These are phyloP conservation scores for Bombus balteatus DNA, from an alignment of 1,140 invertebrate genomes.

Conservation along the genomic window DNA sequence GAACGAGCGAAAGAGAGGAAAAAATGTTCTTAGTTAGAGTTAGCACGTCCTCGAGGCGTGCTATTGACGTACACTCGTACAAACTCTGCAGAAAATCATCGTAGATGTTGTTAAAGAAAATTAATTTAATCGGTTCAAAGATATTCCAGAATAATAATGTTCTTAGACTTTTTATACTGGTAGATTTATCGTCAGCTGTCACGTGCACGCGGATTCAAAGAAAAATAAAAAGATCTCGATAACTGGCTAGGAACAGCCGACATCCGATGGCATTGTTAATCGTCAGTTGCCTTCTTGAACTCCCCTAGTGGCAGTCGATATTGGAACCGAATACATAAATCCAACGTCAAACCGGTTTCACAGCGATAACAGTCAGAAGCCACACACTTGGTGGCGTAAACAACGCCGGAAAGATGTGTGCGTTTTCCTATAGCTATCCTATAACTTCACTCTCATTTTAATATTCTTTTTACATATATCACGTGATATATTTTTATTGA, in stretches of 20 bases:
- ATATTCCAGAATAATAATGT: constrained; percentile 45
- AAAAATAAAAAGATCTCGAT: constrained; percentile 30
- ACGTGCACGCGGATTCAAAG: constrained; percentile 43
- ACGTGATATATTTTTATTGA: constrained; percentile 12
- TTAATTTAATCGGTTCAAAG: constrained; percentile 43
- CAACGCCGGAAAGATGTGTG: constrained; percentile 63
- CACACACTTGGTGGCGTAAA: constrained; percentile 68
- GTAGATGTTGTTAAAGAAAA: constrained; percentile 8
- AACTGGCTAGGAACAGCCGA: constrained; percentile 53
- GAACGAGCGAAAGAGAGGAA: background rate
- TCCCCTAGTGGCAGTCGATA: constrained; percentile 71
- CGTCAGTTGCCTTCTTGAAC: constrained; percentile 74
- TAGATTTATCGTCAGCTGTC: constrained; percentile 49
- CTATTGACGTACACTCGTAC: background rate
- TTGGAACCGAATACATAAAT: constrained; percentile 72
- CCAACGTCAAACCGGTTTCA: constrained; percentile 76
- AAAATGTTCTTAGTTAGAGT: constrained; percentile 19
- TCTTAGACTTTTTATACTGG: constrained; percentile 12
- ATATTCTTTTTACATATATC: constrained; percentile 46
- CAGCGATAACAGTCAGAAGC: constrained; percentile 61
- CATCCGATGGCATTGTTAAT: constrained; percentile 62
- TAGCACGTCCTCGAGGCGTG: constrained; percentile 9
- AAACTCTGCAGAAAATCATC: background rate
- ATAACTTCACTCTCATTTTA: constrained; percentile 23
- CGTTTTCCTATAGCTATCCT: constrained; percentile 1